phyloP scores from a whole-genome alignment of 2,113 vertebrate species.

The Pionites leucogaster region DNA sequence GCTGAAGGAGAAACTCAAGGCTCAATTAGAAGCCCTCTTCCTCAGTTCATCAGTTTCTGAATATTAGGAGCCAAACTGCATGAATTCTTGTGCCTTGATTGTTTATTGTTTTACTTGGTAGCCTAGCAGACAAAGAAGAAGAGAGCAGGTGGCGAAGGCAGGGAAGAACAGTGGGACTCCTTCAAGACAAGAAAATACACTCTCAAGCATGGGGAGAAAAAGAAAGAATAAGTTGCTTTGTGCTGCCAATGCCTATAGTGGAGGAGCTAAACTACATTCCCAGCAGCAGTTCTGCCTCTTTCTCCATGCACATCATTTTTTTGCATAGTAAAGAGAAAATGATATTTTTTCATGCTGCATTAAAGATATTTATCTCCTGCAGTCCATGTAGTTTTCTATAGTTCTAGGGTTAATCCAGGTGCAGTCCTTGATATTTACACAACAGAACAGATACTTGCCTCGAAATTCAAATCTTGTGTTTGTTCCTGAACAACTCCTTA shows the following conservation, averaged over 20 bases:
- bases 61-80: background rate
- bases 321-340: conserved; percentile 34
- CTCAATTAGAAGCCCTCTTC: background rate
- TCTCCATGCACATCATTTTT: background rate
- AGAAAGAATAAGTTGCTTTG: conserved; percentile 26
- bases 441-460: background rate
- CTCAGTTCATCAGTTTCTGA: background rate
- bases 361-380: conserved; percentile 27
- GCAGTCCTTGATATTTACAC: background rate
- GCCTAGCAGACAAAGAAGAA: conserved; percentile 43
- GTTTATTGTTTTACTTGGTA: conserved; percentile 46
- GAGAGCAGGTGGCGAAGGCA: conserved; percentile 61
- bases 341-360: conserved; percentile 2
- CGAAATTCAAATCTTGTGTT: background rate
- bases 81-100: conserved; percentile 24
- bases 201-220: conserved; percentile 25
- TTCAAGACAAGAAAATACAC: conserved; percentile 53
- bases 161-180: conserved; percentile 58
- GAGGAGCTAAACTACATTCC: background rate
- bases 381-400: background rate
- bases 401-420: background rate
- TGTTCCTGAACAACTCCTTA: background rate
- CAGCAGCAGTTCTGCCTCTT: conserved; percentile 5
- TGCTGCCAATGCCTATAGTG: background rate
- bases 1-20: background rate